Base-by-base conservation (phyloP, 2,888 invertebrate species). In the Nephrotoma guestfalica region DNA sequence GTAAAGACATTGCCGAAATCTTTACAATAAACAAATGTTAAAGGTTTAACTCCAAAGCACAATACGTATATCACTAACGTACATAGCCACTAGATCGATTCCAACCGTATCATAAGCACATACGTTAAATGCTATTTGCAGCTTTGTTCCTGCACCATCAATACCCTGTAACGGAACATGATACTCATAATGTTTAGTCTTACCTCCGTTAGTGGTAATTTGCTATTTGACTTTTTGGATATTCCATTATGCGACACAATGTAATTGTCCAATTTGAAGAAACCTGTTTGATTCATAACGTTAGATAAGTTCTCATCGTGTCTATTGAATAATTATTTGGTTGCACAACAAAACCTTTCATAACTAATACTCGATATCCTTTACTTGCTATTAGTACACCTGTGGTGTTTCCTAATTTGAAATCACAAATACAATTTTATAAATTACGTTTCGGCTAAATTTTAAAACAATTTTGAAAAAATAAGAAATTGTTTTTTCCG, bases 21-120 rank as follows among this genome's bases (percentile, higher is more conserved):
- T 91, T 97, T 98, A 91, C 99, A 99, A 93, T 99, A 99, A 18
- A 99, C 92, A 92, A 99, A 99, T 89, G 97, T 98, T 88, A 99
- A 93, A 0, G 99, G 98, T 89, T 98, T 97, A 0, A 98, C 99
- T 84, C 98, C 99, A 88, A 98, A 96, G 88, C 98, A 98, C 86
- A 99, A 92, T 86, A 99, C n/a, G n/a, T n/a, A n/a, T 95, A 91
- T 99, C 98, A 92, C 99, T 99, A 85, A 97, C 98, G 90, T 98
- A 98, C 98, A 99, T 98, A 4, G 99, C 99, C 2, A 99, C 98
- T 45, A 99, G 93, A 91, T 99, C 99, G 89, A 97, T 96, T 0
- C 99, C 99, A 86, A 99, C 94, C 0, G 96, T 95, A 89, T 95
- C 94, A 91, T 97, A 98, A 87, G 95, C 94, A 15, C 94, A 93